These are phyloP conservation scores for Phrynocephalus versicolor DNA, from an alignment of 2,113 vertebrate genomes.

Conservation along the genomic window DNA sequence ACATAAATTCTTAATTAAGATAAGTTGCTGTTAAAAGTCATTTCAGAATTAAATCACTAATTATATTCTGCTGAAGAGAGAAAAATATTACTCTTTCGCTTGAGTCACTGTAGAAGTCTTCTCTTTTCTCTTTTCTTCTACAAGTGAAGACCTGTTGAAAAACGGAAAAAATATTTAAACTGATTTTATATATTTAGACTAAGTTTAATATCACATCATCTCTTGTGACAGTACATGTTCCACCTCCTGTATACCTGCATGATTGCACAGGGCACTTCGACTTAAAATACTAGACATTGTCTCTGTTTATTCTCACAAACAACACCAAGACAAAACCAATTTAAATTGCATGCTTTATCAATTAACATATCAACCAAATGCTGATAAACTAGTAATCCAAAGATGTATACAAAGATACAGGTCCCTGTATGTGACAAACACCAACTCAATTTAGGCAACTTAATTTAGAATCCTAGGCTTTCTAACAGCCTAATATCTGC, in stretches of 20 bases:
- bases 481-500: background rate
- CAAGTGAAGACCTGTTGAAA: constrained; percentile 78
- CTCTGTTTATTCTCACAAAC: background rate
- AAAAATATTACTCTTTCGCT: constrained; percentile 77
- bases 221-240: background rate
- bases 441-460: background rate
- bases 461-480: background rate
- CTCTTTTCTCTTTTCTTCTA: constrained; percentile 80
- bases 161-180: background rate
- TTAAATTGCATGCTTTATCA: background rate
- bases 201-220: background rate
- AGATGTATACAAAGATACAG: background rate
- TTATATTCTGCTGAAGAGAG: background rate
- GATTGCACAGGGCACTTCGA: background rate
- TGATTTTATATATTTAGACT: background rate
- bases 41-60: background rate
- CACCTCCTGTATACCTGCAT: background rate
- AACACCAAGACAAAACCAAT: background rate
- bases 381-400: background rate
- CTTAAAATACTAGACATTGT: background rate
- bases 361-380: background rate
- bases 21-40: too few species aligned
- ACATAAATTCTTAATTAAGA: background rate
- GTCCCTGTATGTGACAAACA: background rate
- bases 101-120: constrained; percentile 69